Evolutionary conservation across 2,888 invertebrate genomes (phyloP), one percentile per base, ranked within the genome.

Genomic region (Myopa tessellatipennis): DNA sequence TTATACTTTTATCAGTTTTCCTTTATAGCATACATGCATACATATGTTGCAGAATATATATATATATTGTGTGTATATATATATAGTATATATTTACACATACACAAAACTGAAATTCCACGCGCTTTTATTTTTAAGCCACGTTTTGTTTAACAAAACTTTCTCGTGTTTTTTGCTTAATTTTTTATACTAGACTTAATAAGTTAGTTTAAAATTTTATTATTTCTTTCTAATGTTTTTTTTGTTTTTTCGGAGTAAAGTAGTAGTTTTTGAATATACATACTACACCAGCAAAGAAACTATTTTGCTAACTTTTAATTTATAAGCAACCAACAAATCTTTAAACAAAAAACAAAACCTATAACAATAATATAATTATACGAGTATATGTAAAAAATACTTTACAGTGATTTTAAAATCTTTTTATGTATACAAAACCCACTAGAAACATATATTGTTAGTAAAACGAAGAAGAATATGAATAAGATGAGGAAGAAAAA

Each of bases 81-180:
- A 65, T 34, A 65, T 65, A 65, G 76, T 73, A 79, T 77, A 78
- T 67, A 77, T 60, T 73, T 69, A 80, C 77, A 80, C 72, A 74
- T n/a, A 80, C 73, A 79, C 76, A 79, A 60, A 81, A 79, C 77
- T 80, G 78, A 80, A 82, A 82, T 82, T 82, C 82, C 81, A 82
- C 80, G 81, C 81, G 82, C 82, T 81, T 82, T 82, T 82, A 81
- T 79, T 79, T 80, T 81, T 77, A 79, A 76, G 71, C 18, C 71
- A 14, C 58, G 67, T 77, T 73, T 77, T 72, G 74, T 67, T 50
- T 18, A 73, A 73, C 67, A 77, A 73, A 77, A 77, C 72, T 61
- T 14, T 69, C 26, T 60, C 68, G 68, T 75, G 68, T 75, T 58
- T 75, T 79, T 81, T 80, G 72, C 79, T 81, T 82, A 81, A 79